A percentile compares a stretch with the other conserved stretches of the same genome.
These are phyloP conservation scores for Notocelia uddmanniana DNA, from an alignment of 2,888 invertebrate genomes.

Conservation along the genomic window DNA sequence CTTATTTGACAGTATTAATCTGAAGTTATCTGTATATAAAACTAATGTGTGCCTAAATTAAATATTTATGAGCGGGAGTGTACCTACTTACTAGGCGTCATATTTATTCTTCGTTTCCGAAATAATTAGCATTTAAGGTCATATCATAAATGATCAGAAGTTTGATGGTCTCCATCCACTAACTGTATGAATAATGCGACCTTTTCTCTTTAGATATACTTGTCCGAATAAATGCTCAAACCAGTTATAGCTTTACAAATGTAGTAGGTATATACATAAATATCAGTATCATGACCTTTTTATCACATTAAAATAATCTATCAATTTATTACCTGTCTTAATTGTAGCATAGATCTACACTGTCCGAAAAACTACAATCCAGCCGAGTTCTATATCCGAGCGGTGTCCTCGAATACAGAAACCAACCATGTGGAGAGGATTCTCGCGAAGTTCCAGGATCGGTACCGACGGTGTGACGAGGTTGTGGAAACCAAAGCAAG, in stretches of 20 bases:
- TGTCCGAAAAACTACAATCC: conserved; percentile 93
- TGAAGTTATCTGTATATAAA: too few species aligned
- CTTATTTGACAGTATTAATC: too few species aligned
- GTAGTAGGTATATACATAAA: too few species aligned
- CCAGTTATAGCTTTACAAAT: neutral
- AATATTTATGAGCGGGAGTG: too few species aligned
- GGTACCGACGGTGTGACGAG: conserved; percentile 49
- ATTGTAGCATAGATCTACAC: conserved; percentile 86
- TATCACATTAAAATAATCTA: neutral
- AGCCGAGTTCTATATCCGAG: conserved; percentile 93
- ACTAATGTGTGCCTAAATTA: too few species aligned
- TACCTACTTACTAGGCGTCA: too few species aligned
- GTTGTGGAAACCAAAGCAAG: conserved; percentile 50
- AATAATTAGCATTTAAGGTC: too few species aligned
- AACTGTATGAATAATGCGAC: too few species aligned
- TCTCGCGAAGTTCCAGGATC: conserved; percentile 57
- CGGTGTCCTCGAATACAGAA: conserved; percentile 61
- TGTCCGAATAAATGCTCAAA: neutral
- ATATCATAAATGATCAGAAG: too few species aligned
- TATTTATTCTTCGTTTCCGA: too few species aligned
- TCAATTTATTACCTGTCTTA: conserved; percentile 7
- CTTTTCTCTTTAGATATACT: neutral
- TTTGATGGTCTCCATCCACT: too few species aligned
- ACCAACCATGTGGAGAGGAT: conserved; percentile 54
- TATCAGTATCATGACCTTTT: neutral